Conservation (phyloP, 35 echinoderm and acorn worm species). For the Apostichopus japonicus region DNA sequence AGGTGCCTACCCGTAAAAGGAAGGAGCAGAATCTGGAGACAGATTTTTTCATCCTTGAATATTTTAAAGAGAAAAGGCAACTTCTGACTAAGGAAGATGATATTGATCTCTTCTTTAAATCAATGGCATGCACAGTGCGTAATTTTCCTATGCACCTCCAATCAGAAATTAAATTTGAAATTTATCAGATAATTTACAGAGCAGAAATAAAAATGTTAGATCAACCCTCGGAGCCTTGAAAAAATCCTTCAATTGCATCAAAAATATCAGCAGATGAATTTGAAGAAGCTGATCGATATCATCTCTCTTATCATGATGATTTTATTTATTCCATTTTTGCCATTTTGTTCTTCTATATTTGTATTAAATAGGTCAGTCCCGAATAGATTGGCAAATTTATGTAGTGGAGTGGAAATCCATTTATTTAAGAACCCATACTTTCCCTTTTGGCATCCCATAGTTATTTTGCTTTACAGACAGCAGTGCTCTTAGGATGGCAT, state of each 20-base stretch:
- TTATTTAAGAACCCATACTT: no score
- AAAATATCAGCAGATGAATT: neutral
- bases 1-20: neutral
- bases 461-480: no score
- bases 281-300: neutral
- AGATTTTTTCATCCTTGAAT: neutral
- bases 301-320: neutral
- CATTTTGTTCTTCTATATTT: no score
- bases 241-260: neutral
- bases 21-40: neutral
- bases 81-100: no score
- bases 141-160: neutral
- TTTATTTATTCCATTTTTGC: no score
- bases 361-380: no score
- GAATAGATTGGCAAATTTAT: no score
- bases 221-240: neutral
- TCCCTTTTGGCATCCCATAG: no score
- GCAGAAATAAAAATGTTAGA: neutral
- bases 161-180: neutral
- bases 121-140: neutral
- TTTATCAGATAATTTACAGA: neutral
- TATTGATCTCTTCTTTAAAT: no score
- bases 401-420: no score
- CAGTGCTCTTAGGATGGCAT: no score
- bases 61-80: no score